phyloP scores from a whole-genome alignment of 2,113 vertebrate genomes.

The Chlorodrepanis virens region DNA sequence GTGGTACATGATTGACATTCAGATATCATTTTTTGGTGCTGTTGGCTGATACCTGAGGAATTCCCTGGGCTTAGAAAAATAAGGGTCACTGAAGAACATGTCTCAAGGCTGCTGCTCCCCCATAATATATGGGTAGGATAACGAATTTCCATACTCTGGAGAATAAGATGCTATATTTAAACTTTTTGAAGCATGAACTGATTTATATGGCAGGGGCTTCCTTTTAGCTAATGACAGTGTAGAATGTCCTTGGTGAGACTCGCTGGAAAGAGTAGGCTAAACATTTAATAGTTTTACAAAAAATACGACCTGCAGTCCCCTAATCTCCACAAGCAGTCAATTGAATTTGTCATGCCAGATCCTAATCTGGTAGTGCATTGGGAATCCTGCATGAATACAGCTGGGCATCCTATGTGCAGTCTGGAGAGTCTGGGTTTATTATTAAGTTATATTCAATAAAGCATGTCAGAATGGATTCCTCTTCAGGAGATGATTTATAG shows the following conservation, averaged over 20 bases:
- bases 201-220: not conserved
- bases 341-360: conserved; percentile 16
- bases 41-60: not conserved
- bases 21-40: not conserved
- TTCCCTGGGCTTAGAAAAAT: conserved; percentile 39
- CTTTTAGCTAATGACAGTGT: not conserved
- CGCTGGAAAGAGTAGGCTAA: not conserved
- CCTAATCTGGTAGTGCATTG: conserved; percentile 4
- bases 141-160: not conserved
- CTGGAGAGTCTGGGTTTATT: conserved; percentile 20
- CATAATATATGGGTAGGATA: conserved; percentile 4
- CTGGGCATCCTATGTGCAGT: not conserved
- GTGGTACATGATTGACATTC: conserved; percentile 13
- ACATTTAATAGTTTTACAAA: not conserved
- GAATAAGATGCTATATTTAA: not conserved
- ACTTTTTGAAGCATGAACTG: not conserved
- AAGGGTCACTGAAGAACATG: conserved; percentile 7
- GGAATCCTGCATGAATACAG: not conserved
- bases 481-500: conserved; percentile 18
- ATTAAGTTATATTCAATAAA: conserved; percentile 50
- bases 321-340: not conserved
- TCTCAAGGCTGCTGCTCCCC: conserved; percentile 6
- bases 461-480: conserved; percentile 47
- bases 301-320: not conserved
- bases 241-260: not conserved